These are phyloP conservation scores for Galagoides demidoff DNA, from an alignment of 2,797 vertebrate species.

Conservation along the genomic window DNA sequence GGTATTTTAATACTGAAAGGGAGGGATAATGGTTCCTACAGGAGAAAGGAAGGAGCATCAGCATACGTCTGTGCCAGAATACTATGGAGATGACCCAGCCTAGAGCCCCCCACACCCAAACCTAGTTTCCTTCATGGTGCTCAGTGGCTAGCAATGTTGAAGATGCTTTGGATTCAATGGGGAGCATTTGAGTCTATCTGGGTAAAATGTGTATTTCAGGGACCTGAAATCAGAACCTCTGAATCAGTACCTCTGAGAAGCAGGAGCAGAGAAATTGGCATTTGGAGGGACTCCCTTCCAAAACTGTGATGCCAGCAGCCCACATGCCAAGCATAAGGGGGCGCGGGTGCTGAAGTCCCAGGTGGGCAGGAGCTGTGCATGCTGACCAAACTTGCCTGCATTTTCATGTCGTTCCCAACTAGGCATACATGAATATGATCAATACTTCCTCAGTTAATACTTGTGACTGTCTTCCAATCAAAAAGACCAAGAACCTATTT, in stretches of 20 bases:
- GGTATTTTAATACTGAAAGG: slow-evolving; percentile 31
- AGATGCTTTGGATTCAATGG: not conserved
- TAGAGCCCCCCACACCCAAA: not conserved
- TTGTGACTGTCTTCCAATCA: not conserved
- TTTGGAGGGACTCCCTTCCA: not conserved
- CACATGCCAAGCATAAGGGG: not conserved
- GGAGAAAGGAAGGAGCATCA: not conserved
- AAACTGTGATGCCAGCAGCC: not conserved
- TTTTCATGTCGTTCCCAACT: not conserved
- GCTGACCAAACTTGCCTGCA: not conserved
- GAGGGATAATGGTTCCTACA: not conserved
- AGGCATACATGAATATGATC: not conserved
- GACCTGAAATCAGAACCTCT: not conserved
- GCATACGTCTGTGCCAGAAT: not conserved
- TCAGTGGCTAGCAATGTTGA: not conserved
- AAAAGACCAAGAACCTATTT: not conserved
- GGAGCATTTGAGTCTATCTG: not conserved
- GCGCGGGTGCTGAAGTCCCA: not conserved
- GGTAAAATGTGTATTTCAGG: not conserved
- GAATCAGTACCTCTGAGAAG: not conserved
- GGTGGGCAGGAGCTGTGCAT: not conserved
- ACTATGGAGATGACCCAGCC: too few relatives aligned
- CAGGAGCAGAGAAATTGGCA: not conserved
- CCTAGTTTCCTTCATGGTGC: not conserved
- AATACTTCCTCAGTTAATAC: not conserved